Base-by-base conservation (phyloP, 2,113 vertebrate genomes). In the Pitta sordida region DNA sequence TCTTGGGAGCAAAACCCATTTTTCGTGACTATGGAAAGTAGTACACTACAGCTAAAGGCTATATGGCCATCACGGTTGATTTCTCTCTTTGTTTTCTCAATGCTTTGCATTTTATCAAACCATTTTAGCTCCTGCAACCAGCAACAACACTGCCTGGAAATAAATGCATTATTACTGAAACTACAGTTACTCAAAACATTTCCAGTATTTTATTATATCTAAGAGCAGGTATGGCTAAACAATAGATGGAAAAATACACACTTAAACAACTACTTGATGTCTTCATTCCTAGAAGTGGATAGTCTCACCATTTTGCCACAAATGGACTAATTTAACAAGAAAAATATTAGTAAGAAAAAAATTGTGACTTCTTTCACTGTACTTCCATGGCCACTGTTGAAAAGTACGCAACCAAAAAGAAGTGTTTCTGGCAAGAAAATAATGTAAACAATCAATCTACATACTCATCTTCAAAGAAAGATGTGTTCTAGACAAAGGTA, bases 171-270 rank as follows among this genome's bases (percentile, higher is more conserved):
- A 56, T 60, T 79, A 64, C 4, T 65, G 30, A 68, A 81, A 18
- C n/a, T 67, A 63, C 7, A 56, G 24, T 51, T 82, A 70, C 23
- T 70, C 32, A 32, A 71, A 88, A 67, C 2, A 59, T 39, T 63
- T 71, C 15, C 52, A 52, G 6, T 39, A 36, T 48, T 81, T 51
- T 22, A 70, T 39, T 21, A 13, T 7, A 65, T 10, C 0, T 62
- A 69, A 56, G 3, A 84, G 14, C 6, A 84, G 4, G 4, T 19
- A 81, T 36, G 29, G 24, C 29, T 83, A 63, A 92, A 46, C 23
- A 86, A 53, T 0, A 49, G 24, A 5, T 7, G 15, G 16, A 29
- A 80, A 67, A 0, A 12, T 34, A 69, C 2, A 51, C 2, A 27
- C 2, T 46, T 27, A 81, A 53, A 11, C 11, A 76, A 18, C 15